A percentile compares a stretch with the other conserved stretches of the same genome.
Evolutionary conservation across 2,888 invertebrate genomes (phyloP).

Genomic region (Priocnemis perturbator): DNA sequence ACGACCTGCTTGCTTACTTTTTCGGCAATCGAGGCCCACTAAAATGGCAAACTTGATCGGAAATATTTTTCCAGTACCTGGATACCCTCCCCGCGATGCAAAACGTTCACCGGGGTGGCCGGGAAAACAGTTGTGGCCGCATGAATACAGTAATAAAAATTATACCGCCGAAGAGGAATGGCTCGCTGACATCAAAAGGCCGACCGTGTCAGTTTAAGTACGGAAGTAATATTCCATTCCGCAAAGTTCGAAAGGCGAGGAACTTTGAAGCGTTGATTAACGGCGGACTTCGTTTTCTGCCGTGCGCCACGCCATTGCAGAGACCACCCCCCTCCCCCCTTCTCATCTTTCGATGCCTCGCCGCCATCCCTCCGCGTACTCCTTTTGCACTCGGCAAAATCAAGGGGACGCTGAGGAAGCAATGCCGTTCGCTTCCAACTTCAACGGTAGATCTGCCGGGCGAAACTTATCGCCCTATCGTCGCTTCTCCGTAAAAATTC

Average conservation of each 20-base stretch:
- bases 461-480: no score
- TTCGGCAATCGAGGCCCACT: no score
- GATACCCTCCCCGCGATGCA: no score
- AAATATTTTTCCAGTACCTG: no score
- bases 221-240: constrained; percentile 37
- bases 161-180: background rate
- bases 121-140: no score
- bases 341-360: background rate
- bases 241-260: constrained; percentile 35
- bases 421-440: constrained; percentile 21
- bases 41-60: no score
- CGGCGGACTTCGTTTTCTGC: constrained; percentile 23
- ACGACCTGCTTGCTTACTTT: no score
- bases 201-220: constrained; percentile 27
- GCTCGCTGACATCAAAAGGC: background rate
- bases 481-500: no score
- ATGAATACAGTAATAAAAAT: no score
- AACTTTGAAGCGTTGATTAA: constrained; percentile 44
- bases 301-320: background rate
- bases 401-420: constrained; percentile 36
- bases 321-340: background rate
- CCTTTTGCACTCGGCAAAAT: background rate
- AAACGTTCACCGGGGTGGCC: no score
- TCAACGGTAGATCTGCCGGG: no score
- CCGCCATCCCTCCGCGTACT: constrained; percentile 3